Evolutionary conservation across 2,797 vertebrate genomes (phyloP).

Genomic region (Tapirus indicus): DNA sequence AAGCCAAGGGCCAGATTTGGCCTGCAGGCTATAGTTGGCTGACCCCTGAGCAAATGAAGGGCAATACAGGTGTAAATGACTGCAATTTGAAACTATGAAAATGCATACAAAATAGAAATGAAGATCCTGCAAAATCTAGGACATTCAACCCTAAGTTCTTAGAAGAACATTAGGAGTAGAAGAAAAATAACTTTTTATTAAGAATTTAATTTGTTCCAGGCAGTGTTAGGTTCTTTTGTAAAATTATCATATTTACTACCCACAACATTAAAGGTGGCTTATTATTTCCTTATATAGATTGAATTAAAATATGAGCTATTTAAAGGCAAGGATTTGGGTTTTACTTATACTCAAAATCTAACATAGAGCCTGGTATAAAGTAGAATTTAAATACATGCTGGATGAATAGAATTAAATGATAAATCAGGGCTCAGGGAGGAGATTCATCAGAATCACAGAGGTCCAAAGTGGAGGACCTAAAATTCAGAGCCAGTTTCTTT

Average conservation of each 20-base stretch:
- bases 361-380: not conserved
- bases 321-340: not conserved
- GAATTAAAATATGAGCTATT: not conserved
- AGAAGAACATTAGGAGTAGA: not conserved
- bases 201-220: slow-evolving; percentile 16
- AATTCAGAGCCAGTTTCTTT: not conserved
- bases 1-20: not conserved
- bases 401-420: not conserved
- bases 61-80: not conserved
- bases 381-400: not conserved
- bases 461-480: not conserved
- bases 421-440: not conserved
- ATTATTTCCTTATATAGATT: not conserved
- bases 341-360: not conserved
- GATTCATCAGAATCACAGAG: not conserved
- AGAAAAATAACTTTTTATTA: not conserved
- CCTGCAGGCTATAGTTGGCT: not conserved
- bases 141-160: not conserved
- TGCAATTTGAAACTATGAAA: not conserved
- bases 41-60: not conserved
- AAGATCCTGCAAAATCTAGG: not conserved
- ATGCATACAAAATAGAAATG: not conserved
- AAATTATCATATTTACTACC: not conserved
- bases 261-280: not conserved
- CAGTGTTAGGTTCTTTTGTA: not conserved